These are phyloP conservation scores for Xiphophorus hellerii DNA, from an alignment of 2,113 vertebrate genomes.

Conservation along the genomic window DNA sequence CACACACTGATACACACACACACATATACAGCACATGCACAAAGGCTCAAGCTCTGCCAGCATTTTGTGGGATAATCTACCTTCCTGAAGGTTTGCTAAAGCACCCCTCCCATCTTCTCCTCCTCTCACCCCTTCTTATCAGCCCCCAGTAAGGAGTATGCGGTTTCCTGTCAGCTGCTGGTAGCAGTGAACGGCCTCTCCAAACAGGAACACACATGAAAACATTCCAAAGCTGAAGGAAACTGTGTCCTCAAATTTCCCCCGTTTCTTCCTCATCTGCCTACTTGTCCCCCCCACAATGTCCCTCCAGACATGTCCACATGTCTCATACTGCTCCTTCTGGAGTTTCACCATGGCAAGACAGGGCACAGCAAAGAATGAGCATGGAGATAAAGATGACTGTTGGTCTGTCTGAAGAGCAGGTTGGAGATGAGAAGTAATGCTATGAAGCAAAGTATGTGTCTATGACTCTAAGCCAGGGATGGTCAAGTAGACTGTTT, in stretches of 20 bases:
- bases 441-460: not conserved
- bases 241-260: conserved; percentile 69
- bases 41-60: conserved; percentile 72
- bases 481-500: too few relatives aligned
- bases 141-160: conserved; percentile 58
- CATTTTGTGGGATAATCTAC: conserved; percentile 80
- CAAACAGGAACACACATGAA: conserved; percentile 82
- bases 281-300: not conserved
- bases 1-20: conserved; percentile 40
- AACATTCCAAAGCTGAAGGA: conserved; percentile 78
- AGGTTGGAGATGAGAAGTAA: conserved; percentile 8
- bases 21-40: conserved; percentile 29
- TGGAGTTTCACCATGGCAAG: conserved; percentile 51
- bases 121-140: conserved; percentile 58
- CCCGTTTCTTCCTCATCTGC: conserved; percentile 8
- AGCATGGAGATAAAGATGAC: conserved; percentile 59
- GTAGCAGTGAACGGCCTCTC: conserved; percentile 66
- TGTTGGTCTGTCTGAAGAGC: conserved; percentile 2
- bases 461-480: too few relatives aligned
- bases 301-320: conserved; percentile 33
- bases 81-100: conserved; percentile 78
- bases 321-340: conserved; percentile 51
- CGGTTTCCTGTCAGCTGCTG: conserved; percentile 76
- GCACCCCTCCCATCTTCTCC: conserved; percentile 50
- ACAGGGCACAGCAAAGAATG: conserved; percentile 11